Base-by-base conservation (phyloP, 2,888 invertebrate genomes). In the Allolobophora icterica region DNA sequence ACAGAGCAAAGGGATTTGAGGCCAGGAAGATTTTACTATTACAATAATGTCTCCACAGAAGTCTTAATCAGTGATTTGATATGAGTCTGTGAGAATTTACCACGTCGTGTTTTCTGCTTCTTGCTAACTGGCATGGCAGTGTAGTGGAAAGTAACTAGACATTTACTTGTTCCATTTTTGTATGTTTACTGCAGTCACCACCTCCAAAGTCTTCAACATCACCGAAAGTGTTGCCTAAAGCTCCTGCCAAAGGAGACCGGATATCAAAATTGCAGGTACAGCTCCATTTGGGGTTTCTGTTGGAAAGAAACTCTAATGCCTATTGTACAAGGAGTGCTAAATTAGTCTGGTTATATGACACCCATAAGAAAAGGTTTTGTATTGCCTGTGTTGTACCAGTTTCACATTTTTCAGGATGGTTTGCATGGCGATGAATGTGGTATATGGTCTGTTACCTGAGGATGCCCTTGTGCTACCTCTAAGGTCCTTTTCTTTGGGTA, bases 261-360 rank as follows among this genome's bases (percentile, higher is more conserved):
- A 87, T 87, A 35, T 87, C 87, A 87, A 34, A 87, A 38, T 87
- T 87, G 38, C 87, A 87, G 87, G 87, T 87, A 35, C 87, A 13
- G 30, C 30, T n/a, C n/a, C 71, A n/a, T 4, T 71, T 8, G 13
- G 30, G 71, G 15, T 24, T 52, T 52, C 17, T n/a, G 0, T 71
- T 1, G 3, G 71, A 71, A n/a, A 71, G n/a, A 0, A 8, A n/a
- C n/a, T 1, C 24, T 52, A 24, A 52, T 52, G 1, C 52, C 52
- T 52, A 24, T 52, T 52, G 52, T 8, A 6, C 52, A 52, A 52
- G 8, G 3, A 24, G 52, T 52, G 71, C 30, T 71, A 71, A 71
- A 4, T n/a, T 71, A 71, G 71, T 71, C n/a, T 71, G 30, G n/a
- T 52, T 52, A 52, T 24, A 52, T n/a, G n/a, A n/a, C 11, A n/a